Evolutionary conservation across 2,113 vertebrate species (phyloP).

Genomic region (Ameiurus melas): DNA sequence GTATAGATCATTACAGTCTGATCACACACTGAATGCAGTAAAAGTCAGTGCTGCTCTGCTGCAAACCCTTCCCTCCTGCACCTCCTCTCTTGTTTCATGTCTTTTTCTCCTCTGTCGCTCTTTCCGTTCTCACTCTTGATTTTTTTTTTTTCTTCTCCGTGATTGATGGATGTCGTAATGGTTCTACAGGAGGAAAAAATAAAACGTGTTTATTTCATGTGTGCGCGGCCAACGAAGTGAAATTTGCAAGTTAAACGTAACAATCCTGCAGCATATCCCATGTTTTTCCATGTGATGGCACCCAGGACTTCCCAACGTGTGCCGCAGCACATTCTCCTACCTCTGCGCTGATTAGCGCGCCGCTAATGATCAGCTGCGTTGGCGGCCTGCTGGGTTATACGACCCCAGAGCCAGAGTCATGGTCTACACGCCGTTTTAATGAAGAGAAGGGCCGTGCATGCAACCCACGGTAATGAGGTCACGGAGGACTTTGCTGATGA

Average conservation of each 20-base stretch:
- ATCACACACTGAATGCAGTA: conserved; percentile 53
- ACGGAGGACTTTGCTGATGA: conserved; percentile 44
- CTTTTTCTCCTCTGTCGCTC: not conserved
- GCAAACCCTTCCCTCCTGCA: conserved; percentile 17
- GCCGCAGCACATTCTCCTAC: not conserved
- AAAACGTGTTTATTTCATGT: not conserved
- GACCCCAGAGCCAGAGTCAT: conserved; percentile 40
- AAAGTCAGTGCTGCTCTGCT: conserved; percentile 33
- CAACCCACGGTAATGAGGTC: conserved; percentile 59
- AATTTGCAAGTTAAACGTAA: not conserved
- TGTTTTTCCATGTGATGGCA: not conserved
- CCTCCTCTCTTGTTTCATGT: not conserved
- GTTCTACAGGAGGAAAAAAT: not conserved
- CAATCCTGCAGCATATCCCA: not conserved
- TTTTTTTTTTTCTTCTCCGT: not conserved
- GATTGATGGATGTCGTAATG: conserved; percentile 4
- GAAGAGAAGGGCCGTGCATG: conserved; percentile 32
- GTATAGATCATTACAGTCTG: conserved; percentile 50
- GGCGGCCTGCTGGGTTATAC: conserved; percentile 19
- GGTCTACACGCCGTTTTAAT: conserved; percentile 23
- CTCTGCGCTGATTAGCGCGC: conserved; percentile 15
- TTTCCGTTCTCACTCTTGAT: not conserved
- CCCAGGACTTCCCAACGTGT: not conserved
- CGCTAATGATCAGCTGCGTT: conserved; percentile 7
- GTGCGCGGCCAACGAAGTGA: not conserved